Conservation (phyloP, 2,888 invertebrate species). For the Ametastegia equiseti region DNA sequence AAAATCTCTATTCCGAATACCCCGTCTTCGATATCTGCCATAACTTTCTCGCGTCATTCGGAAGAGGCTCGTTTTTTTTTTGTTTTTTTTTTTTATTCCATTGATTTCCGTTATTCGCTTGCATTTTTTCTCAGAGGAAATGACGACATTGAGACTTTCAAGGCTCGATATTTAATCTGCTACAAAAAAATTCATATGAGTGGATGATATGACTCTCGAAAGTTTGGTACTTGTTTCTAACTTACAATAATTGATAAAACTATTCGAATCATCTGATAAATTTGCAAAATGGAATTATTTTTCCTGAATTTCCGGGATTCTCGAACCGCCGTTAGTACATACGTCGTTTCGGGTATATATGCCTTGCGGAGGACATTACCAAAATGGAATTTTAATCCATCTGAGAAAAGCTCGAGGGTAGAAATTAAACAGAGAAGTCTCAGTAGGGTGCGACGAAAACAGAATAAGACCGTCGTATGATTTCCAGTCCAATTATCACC, state of each 20-base stretch:
- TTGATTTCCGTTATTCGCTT: background rate
- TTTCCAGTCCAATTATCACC: constrained; percentile 34
- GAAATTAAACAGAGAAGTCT: constrained; percentile 1
- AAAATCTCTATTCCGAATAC: constrained; percentile 10
- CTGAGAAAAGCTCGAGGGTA: background rate
- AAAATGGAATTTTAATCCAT: constrained; percentile 7
- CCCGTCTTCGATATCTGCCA: background rate
- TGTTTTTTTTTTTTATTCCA: too few relatives aligned
- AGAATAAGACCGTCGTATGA: background rate
- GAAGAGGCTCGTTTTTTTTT: too few relatives aligned
- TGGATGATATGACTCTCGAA: background rate
- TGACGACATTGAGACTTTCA: background rate
- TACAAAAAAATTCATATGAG: background rate
- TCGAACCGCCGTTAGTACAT: background rate
- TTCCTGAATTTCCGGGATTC: background rate
- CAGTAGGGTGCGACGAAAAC: background rate
- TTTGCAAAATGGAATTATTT: too few relatives aligned
- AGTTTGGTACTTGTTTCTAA: background rate
- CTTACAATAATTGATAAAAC: background rate
- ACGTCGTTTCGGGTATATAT: background rate
- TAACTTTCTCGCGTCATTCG: background rate
- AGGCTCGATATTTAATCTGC: background rate
- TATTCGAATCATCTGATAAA: too few relatives aligned
- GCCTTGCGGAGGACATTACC: constrained; percentile 21
- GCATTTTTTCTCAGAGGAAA: background rate